phyloP scores from a whole-genome alignment of 2,113 vertebrate genomes.

The Regulus satrapa region DNA sequence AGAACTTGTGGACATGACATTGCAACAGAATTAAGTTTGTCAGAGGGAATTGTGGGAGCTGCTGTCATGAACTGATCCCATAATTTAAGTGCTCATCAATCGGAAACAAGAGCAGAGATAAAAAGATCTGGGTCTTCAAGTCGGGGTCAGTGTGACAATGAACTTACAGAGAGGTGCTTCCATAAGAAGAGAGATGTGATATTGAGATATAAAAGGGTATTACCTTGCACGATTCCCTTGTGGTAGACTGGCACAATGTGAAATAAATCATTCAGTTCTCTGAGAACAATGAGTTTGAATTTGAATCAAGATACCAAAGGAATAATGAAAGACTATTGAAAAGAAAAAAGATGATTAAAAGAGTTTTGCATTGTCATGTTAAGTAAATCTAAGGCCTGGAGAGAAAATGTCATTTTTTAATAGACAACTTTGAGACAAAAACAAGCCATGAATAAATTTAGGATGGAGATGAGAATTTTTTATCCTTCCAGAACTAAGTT shows the following conservation, averaged over 20 bases:
- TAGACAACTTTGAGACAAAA: background rate
- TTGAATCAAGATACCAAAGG: background rate
- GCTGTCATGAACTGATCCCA: background rate
- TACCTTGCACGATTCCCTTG: background rate
- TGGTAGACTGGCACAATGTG: accelerated
- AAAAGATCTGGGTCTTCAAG: background rate
- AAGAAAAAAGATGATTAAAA: background rate
- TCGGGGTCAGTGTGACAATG: background rate
- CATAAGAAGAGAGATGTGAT: background rate
- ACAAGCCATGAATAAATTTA: background rate
- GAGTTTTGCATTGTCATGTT: background rate
- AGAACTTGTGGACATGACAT: background rate
- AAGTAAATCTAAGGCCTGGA: background rate
- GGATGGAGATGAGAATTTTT: background rate
- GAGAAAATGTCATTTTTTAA: background rate
- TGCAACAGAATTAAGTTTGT: background rate
- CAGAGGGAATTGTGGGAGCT: background rate
- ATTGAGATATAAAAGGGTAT: background rate
- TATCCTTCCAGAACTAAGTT: background rate
- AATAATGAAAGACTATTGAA: background rate
- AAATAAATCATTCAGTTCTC: background rate
- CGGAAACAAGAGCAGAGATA: background rate
- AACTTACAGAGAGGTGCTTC: background rate
- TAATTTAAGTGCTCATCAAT: background rate
- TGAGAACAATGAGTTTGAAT: background rate